Evolutionary conservation across 2,888 invertebrate genomes (phyloP).

Genomic region (Metellina segmentata): DNA sequence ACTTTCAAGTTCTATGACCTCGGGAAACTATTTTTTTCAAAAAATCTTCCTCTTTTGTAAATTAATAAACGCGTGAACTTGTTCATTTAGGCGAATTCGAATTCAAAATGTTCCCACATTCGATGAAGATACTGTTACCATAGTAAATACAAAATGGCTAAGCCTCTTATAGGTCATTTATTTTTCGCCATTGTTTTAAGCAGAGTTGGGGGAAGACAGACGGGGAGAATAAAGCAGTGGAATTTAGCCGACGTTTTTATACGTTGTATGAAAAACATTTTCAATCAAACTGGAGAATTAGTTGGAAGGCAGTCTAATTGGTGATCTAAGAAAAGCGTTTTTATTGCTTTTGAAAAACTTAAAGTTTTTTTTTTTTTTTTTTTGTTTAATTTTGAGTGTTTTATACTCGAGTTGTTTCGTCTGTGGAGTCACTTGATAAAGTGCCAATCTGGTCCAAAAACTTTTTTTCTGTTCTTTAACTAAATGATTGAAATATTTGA

Average conservation of each 20-base stretch:
- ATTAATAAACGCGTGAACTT: too few relatives aligned
- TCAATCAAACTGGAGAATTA: background rate
- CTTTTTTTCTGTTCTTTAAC: too few relatives aligned
- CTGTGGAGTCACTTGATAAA: too few relatives aligned
- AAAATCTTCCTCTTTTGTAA: too few relatives aligned
- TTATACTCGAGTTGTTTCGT: background rate
- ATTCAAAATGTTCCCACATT: background rate
- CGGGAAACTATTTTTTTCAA: too few relatives aligned
- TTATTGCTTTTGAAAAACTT: background rate
- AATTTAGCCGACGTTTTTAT: too few relatives aligned
- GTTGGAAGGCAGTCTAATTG: background rate
- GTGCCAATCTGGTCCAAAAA: too few relatives aligned
- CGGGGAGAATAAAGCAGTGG: too few relatives aligned
- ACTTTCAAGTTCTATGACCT: too few relatives aligned
- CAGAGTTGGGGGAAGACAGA: background rate
- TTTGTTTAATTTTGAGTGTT: background rate
- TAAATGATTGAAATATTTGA: too few relatives aligned
- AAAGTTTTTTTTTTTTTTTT: background rate
- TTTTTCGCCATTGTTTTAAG: background rate
- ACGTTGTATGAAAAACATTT: background rate
- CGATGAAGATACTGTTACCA: background rate
- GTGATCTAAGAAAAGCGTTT: background rate
- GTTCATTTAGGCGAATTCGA: background rate
- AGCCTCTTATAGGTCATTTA: background rate
- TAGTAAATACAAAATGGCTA: background rate